These are phyloP conservation scores for Eutrigla gurnardus DNA, from an alignment of 2,797 vertebrate species.

Conservation along the genomic window DNA sequence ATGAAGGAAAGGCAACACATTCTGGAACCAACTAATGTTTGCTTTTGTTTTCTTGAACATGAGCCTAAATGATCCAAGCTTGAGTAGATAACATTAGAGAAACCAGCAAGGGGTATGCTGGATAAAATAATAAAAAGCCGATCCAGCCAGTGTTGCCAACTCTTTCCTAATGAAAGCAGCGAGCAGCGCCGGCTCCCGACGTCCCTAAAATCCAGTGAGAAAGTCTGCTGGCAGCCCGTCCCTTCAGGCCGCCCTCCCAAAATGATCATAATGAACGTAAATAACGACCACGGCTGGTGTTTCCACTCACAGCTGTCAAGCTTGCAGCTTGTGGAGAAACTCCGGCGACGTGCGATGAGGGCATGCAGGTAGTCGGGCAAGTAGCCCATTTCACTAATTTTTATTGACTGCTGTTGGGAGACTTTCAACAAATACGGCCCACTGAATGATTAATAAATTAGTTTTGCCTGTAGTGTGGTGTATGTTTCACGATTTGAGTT, in stretches of 20 bases:
- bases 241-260: neutral
- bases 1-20: neutral
- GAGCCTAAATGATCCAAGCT: neutral
- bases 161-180: too few relatives aligned
- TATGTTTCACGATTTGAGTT: slow-evolving; percentile 25
- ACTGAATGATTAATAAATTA: neutral
- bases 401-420: too few relatives aligned
- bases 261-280: neutral
- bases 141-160: neutral
- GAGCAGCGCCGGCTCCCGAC: neutral
- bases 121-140: neutral
- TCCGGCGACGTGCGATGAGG: too few relatives aligned
- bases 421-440: too few relatives aligned
- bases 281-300: neutral
- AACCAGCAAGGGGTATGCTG: neutral
- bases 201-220: neutral
- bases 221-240: neutral
- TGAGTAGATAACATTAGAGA: neutral
- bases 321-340: too few relatives aligned
- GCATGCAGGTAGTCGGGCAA: too few relatives aligned
- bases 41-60: neutral
- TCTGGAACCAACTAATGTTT: slow-evolving; percentile 2
- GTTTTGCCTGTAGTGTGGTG: neutral
- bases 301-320: too few relatives aligned
- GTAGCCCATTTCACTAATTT: too few relatives aligned